phyloP scores from a whole-genome alignment of 23 tunicate species.

The Diplosoma virens region DNA sequence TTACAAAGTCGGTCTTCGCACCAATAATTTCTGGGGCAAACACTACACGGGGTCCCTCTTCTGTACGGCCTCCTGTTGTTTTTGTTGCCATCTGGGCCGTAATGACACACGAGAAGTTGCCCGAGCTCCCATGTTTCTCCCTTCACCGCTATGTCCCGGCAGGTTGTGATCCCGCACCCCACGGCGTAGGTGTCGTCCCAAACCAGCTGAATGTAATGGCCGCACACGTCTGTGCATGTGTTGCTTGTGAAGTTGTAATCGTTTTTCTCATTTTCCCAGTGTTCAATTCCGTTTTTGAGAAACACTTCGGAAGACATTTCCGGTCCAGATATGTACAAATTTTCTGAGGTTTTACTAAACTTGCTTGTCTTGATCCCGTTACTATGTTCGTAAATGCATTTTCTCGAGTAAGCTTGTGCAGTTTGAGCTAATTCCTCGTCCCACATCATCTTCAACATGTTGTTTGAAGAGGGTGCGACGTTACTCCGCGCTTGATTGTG shows the following conservation, averaged over 20 bases:
- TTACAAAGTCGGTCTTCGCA: conserved; percentile 38
- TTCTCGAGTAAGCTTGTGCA: conserved; percentile 55
- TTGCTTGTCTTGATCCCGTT: conserved; percentile 1
- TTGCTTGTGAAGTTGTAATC: conserved; percentile 36
- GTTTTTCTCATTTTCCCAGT: conserved; percentile 42
- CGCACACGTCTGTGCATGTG: conserved; percentile 21
- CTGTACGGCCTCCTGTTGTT: conserved; percentile 37
- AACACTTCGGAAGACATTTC: background rate
- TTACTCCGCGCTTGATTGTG: conserved; percentile 50
- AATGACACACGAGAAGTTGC: conserved; percentile 49
- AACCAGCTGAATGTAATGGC: conserved; percentile 47
- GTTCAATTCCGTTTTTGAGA: conserved; percentile 11
- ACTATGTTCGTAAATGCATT: conserved; percentile 64
- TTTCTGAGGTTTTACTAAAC: conserved; percentile 26
- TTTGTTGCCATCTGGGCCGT: conserved; percentile 55
- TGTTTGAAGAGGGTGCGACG: conserved; percentile 37
- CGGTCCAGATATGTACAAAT: conserved; percentile 18
- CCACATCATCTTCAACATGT: conserved; percentile 65
- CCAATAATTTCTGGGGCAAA: conserved; percentile 33
- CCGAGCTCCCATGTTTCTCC: conserved; percentile 17
- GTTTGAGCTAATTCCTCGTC: conserved; percentile 38
- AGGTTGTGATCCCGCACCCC: conserved; percentile 47
- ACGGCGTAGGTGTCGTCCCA: conserved; percentile 54
- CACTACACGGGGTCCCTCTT: conserved; percentile 32
- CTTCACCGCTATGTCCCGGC: conserved; percentile 16